Evolutionary conservation across 1,140 invertebrate species (phyloP).

Genomic region (Chrysomallon squamiferum): DNA sequence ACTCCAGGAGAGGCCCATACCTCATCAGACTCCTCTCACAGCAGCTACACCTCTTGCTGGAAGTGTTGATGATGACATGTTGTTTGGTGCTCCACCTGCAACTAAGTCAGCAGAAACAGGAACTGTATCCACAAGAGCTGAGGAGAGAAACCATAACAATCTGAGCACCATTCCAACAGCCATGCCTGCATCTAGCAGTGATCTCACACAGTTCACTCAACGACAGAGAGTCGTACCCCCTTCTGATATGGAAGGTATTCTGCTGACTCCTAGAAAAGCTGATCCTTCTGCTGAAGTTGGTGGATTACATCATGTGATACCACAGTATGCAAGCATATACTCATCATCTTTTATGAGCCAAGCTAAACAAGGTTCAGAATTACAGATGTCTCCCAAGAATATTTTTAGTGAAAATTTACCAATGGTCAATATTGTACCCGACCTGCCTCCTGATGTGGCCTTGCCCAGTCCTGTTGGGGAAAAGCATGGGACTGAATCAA

Average conservation of each 20-base stretch:
- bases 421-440: too few relatives aligned
- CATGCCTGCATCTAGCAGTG: constrained; percentile 47
- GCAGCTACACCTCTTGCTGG: constrained; percentile 17
- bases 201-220: constrained; percentile 48
- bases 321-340: neutral
- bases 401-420: too few relatives aligned
- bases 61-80: constrained; percentile 50
- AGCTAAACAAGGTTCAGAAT: too few relatives aligned
- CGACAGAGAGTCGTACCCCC: constrained; percentile 23
- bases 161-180: constrained; percentile 38
- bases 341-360: too few relatives aligned
- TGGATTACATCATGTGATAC: neutral
- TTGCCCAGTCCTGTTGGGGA: neutral
- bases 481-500: neutral
- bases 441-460: too few relatives aligned
- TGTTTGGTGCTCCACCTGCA: constrained; percentile 33
- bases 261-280: neutral
- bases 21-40: neutral
- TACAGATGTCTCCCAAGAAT: too few relatives aligned
- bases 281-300: neutral
- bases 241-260: neutral
- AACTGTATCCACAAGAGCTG: neutral
- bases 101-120: neutral
- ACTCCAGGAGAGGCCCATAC: neutral
- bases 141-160: constrained; percentile 13